Percentiles rank a stretch among this genome's conserved stretches.
These are phyloP conservation scores for Eulemur rubriventer DNA, from an alignment of 2,797 vertebrate species.

Conservation along the genomic window DNA sequence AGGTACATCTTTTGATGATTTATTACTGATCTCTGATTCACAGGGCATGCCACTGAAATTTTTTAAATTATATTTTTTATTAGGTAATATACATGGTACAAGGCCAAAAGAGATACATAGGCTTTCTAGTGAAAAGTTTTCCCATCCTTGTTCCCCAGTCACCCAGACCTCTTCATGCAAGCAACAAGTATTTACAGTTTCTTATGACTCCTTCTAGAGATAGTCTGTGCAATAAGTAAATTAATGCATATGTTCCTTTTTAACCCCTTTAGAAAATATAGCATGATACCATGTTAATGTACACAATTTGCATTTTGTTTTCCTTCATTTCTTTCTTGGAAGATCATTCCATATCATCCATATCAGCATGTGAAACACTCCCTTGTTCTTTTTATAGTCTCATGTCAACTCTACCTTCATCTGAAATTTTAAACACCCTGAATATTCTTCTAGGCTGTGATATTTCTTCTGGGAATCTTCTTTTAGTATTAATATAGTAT, in stretches of 20 bases:
- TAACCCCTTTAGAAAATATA: not conserved
- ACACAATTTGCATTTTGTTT: not conserved
- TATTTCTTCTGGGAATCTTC: constrained; percentile 45
- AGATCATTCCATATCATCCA: not conserved
- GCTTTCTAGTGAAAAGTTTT: constrained; percentile 13
- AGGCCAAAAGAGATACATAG: not conserved
- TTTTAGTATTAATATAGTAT: constrained; percentile 37
- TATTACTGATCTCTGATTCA: constrained; percentile 34
- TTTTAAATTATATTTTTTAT: constrained; percentile 29
- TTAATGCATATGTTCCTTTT: not conserved
- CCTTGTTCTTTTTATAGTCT: not conserved
- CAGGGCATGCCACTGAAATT: not conserved
- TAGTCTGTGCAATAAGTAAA: constrained; percentile 26
- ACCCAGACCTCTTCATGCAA: not conserved
- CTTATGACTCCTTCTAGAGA: not conserved
- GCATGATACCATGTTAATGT: not conserved
- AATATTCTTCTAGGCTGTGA: constrained; percentile 20
- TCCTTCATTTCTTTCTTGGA: not conserved
- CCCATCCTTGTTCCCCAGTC: not conserved
- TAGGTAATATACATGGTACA: not conserved
- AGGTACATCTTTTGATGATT: not conserved
- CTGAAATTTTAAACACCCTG: constrained; percentile 42
- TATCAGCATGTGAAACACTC: not conserved
- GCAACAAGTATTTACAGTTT: constrained; percentile 21
- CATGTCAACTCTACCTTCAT: not conserved